A percentile compares a stretch with the other conserved stretches of the same genome.
Evolutionary conservation across 2,113 vertebrate genomes (phyloP).

Genomic region (Neotoma lepida): DNA sequence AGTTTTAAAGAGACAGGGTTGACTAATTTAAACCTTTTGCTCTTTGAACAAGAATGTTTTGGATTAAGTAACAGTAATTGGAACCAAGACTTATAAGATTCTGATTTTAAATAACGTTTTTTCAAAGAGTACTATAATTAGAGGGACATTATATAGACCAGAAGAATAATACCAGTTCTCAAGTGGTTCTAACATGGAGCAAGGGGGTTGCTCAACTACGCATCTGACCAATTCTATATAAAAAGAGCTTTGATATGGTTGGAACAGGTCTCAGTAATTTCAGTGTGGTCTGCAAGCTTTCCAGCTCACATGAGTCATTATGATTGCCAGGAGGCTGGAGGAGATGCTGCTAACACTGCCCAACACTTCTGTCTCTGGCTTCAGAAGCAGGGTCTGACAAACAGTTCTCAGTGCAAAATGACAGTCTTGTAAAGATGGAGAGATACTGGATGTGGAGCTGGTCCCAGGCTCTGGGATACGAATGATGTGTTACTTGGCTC

Average conservation of each 20-base stretch:
- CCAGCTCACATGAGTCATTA: not conserved
- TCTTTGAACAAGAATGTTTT: not conserved
- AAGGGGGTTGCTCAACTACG: not conserved
- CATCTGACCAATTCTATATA: not conserved
- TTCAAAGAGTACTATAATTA: not conserved
- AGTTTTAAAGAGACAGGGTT: not conserved
- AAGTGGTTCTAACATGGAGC: not conserved
- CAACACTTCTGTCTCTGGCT: not conserved
- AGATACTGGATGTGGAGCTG: not conserved
- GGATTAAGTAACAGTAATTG: not conserved
- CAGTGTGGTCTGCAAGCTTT: conserved; percentile 6
- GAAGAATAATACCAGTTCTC: not conserved
- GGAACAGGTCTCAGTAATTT: conserved; percentile 25
- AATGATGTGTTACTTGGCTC: not conserved
- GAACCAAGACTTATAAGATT: not conserved
- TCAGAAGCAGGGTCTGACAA: conserved; percentile 3
- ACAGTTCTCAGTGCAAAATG: conserved; percentile 18
- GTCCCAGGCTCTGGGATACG: not conserved
- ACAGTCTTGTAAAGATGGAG: not conserved
- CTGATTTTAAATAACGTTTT: conserved; percentile 29
- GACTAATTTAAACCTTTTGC: conserved; percentile 38
- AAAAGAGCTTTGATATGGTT: not conserved
- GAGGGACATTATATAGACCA: not conserved
- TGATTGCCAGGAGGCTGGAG: not conserved
- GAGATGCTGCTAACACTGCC: not conserved